A percentile compares a stretch with the other conserved stretches of the same genome.
These are phyloP conservation scores for Drosophila atripex DNA, from an alignment of 2,888 invertebrate genomes.

Conservation along the genomic window DNA sequence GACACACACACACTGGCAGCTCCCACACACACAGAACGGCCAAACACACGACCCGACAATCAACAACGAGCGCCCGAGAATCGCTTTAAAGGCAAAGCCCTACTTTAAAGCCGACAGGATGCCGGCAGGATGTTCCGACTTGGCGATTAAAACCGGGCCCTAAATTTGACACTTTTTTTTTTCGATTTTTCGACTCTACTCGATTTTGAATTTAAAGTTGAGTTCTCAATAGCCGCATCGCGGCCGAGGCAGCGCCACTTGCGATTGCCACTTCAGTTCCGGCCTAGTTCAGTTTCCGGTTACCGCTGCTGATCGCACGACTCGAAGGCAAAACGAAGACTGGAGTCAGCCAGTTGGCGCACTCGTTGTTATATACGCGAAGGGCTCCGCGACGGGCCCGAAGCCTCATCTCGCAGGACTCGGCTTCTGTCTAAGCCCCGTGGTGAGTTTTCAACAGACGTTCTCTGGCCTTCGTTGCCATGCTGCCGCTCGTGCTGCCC, in stretches of 20 bases:
- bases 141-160: conserved; percentile 4
- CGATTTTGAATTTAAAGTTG: conserved; percentile 12
- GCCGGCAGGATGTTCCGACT: neutral
- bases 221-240: conserved; percentile 25
- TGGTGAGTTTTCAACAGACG: conserved; percentile 22
- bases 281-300: conserved; percentile 47
- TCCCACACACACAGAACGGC: conserved; percentile 22
- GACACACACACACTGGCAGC: conserved; percentile 17
- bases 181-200: neutral
- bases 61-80: conserved; percentile 64
- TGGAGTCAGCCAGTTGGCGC: conserved; percentile 66
- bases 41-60: conserved; percentile 31
- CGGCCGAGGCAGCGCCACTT: conserved; percentile 33
- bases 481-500: conserved; percentile 25
- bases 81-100: conserved; percentile 44
- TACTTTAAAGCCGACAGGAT: conserved; percentile 47
- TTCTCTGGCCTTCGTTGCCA: neutral
- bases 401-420: conserved; percentile 5
- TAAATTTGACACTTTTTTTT: neutral
- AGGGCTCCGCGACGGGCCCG: conserved; percentile 10
- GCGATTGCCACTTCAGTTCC: conserved; percentile 18
- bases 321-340: conserved; percentile 79
- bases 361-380: conserved; percentile 74
- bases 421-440: conserved; percentile 11
- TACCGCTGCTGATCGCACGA: conserved; percentile 72